phyloP scores from a whole-genome alignment of 2,888 invertebrate genomes.

The Drosophila austrosaltans region DNA sequence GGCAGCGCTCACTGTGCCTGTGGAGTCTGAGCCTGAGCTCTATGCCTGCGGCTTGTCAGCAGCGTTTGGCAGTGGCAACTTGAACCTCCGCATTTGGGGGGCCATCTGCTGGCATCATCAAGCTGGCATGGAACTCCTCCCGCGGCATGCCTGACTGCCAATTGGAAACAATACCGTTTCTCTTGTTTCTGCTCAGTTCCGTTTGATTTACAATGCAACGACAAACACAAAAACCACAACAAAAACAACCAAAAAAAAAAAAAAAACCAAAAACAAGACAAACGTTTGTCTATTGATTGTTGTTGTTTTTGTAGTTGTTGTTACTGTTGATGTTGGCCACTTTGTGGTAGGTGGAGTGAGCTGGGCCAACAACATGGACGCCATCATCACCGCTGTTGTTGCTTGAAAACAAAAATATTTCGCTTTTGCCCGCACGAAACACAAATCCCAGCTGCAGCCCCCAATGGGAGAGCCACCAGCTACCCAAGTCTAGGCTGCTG shows the following conservation, averaged over 20 bases:
- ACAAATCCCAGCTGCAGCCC: constrained; percentile 46
- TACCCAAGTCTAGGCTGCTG: constrained; percentile 28
- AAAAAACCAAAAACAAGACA: constrained; percentile 56
- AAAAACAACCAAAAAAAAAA: constrained; percentile 42
- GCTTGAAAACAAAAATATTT: constrained; percentile 44
- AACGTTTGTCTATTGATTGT: constrained; percentile 78
- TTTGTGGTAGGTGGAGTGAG: constrained; percentile 77
- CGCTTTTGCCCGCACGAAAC: constrained; percentile 62
- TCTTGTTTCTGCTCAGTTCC: constrained; percentile 72
- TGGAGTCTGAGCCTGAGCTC: constrained; percentile 36
- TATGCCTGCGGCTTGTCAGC: constrained; percentile 56
- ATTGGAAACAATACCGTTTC: constrained; percentile 79
- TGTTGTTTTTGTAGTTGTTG: constrained; percentile 66
- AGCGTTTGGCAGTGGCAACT: constrained; percentile 73
- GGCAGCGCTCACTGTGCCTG: constrained; percentile 37
- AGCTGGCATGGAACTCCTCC: constrained; percentile 60
- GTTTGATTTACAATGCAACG: constrained; percentile 75
- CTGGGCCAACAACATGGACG: constrained; percentile 76
- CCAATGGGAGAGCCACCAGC: constrained; percentile 36
- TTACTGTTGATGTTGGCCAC: constrained; percentile 56
- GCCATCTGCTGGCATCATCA: constrained; percentile 62
- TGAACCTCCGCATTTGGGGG: constrained; percentile 58
- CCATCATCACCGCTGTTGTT: constrained; percentile 64
- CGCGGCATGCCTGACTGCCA: constrained; percentile 57
- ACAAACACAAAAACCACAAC: constrained; percentile 41